These are phyloP conservation scores for Trichonephila clavata DNA, from an alignment of 1,140 invertebrate genomes.

Conservation along the genomic window DNA sequence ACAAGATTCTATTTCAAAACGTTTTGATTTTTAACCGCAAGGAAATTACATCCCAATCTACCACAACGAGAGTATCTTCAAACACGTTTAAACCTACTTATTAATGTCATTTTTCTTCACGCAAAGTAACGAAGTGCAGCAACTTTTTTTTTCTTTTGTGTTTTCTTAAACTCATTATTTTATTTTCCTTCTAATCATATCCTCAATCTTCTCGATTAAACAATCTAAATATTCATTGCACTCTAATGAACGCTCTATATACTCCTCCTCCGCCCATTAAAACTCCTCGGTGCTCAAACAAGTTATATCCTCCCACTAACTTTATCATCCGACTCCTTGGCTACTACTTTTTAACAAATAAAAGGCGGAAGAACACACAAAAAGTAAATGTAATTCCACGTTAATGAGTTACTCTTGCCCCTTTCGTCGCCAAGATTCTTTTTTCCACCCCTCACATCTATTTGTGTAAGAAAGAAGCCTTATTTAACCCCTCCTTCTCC, in stretches of 20 bases:
- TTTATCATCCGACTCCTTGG: not conserved
- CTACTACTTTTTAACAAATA: constrained; percentile 25
- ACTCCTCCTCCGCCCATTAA: not conserved
- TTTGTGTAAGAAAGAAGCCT: constrained; percentile 34
- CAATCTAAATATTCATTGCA: not conserved
- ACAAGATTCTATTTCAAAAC: no score
- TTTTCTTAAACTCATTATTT: no score
- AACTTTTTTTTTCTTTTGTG: no score
- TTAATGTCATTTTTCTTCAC: no score
- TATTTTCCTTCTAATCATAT: not conserved
- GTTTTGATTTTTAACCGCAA: no score
- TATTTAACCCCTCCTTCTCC: not conserved
- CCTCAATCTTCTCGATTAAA: not conserved
- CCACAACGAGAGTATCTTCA: no score
- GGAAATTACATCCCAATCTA: no score
- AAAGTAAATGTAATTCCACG: constrained; percentile 43
- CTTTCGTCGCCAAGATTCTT: constrained; percentile 26
- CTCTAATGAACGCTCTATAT: not conserved
- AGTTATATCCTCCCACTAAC: not conserved
- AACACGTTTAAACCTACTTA: no score
- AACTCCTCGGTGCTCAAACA: not conserved
- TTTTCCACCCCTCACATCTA: constrained; percentile 15
- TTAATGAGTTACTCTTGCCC: constrained; percentile 38
- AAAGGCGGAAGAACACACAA: constrained; percentile 39
- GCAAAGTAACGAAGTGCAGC: no score